Evolutionary conservation across 2,888 invertebrate genomes (phyloP).

Genomic region (Eulithis prunata): DNA sequence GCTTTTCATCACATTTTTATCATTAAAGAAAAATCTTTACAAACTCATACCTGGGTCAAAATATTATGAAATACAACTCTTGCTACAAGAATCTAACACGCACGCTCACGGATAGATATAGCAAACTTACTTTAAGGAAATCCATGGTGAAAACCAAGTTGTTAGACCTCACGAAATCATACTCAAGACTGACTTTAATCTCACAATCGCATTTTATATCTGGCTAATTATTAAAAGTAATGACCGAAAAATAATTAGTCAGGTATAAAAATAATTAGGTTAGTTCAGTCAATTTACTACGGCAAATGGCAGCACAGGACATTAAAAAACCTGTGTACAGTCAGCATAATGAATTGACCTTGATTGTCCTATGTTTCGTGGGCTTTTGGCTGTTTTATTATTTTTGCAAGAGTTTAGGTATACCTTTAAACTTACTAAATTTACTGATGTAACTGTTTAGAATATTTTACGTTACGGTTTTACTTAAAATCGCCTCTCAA

Average conservation of each 20-base stretch:
- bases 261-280: constrained; percentile 12
- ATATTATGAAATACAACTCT: too few species aligned
- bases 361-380: neutral
- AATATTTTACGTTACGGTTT: too few species aligned
- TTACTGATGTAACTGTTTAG: too few species aligned
- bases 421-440: too few species aligned
- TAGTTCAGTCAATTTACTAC: constrained; percentile 36
- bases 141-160: constrained; percentile 15
- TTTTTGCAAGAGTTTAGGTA: too few species aligned
- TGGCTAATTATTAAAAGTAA: constrained; percentile 20
- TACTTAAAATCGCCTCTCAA: too few species aligned
- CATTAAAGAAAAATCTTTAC: too few species aligned
- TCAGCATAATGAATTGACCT: too few species aligned
- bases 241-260: constrained; percentile 24
- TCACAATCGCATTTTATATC: constrained; percentile 8
- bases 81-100: too few species aligned
- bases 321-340: constrained; percentile 6
- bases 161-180: constrained; percentile 8
- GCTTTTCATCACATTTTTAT: too few species aligned
- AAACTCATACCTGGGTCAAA: too few species aligned
- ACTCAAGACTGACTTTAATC: neutral
- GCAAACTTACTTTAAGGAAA: constrained; percentile 7
- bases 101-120: neutral
- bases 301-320: constrained; percentile 13
- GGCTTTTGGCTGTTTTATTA: too few species aligned